Evolutionary conservation across 2,888 invertebrate genomes (phyloP).

Genomic region (Chromoteleia sp.): DNA sequence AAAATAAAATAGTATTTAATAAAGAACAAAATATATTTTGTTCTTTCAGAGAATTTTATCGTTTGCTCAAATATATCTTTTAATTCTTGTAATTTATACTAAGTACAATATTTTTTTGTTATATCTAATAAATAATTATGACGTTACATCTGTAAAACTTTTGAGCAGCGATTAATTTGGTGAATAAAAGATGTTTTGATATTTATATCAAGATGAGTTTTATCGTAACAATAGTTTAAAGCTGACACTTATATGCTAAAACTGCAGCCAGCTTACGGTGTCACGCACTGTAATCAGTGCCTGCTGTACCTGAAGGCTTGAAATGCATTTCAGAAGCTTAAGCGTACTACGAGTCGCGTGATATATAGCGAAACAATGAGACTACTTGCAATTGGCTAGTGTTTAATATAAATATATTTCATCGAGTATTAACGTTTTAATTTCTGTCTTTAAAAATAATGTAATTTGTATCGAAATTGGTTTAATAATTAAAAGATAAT

Average conservation of each 20-base stretch:
- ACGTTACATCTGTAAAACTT: background rate
- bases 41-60: too few species aligned
- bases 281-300: slow-evolving; percentile 63
- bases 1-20: too few species aligned
- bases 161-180: slow-evolving; percentile 1
- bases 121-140: background rate
- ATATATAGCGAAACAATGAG: slow-evolving; percentile 59
- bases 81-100: too few species aligned
- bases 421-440: slow-evolving; percentile 16
- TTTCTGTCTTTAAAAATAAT: slow-evolving; percentile 8
- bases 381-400: slow-evolving; percentile 49
- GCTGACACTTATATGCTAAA: slow-evolving; percentile 57
- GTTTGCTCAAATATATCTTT: too few species aligned
- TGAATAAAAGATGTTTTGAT: slow-evolving; percentile 24
- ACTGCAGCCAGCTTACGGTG: slow-evolving; percentile 56
- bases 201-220: slow-evolving; percentile 46
- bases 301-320: slow-evolving; percentile 56
- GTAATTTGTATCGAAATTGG: too few species aligned
- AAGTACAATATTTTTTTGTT: too few species aligned
- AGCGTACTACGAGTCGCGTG: slow-evolving; percentile 52
- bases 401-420: slow-evolving; percentile 41
- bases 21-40: too few species aligned
- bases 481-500: too few species aligned
- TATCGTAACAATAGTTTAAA: slow-evolving; percentile 50
- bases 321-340: slow-evolving; percentile 67